phyloP scores from a whole-genome alignment of 2,888 invertebrate species.

The Agelastica alni region DNA sequence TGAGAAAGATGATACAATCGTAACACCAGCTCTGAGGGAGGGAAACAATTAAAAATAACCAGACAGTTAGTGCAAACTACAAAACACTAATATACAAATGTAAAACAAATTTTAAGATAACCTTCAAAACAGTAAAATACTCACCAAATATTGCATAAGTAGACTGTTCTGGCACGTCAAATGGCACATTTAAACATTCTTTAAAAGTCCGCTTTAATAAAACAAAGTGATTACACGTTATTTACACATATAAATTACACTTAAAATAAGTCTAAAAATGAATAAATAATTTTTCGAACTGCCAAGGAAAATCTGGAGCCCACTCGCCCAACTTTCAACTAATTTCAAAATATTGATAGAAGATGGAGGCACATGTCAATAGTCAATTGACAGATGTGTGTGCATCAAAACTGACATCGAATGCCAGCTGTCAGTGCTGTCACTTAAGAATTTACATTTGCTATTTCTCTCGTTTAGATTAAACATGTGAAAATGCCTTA shows the following conservation, averaged over 20 bases:
- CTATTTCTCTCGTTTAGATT: neutral
- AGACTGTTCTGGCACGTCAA: constrained; percentile 26
- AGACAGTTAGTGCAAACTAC: constrained; percentile 20
- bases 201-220: constrained; percentile 12
- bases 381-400: neutral
- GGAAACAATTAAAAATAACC: constrained; percentile 22
- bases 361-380: constrained; percentile 14
- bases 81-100: constrained; percentile 26
- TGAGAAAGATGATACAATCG: neutral
- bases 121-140: constrained; percentile 40
- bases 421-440: too few species aligned
- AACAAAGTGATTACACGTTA: constrained; percentile 7
- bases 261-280: constrained; percentile 20
- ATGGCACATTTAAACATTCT: constrained; percentile 27
- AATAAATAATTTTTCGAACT: constrained; percentile 23
- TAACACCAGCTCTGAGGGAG: neutral
- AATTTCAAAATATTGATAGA: constrained; percentile 1
- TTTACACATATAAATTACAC: constrained; percentile 23
- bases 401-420: too few species aligned
- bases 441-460: neutral
- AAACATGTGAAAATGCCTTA: neutral
- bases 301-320: constrained; percentile 33
- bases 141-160: constrained; percentile 44
- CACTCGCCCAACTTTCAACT: constrained; percentile 25
- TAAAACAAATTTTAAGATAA: constrained; percentile 34